Evolutionary conservation across 2,888 invertebrate genomes (phyloP), one percentile per base, ranked within the genome.

Genomic region (Anarsia innoxiella): DNA sequence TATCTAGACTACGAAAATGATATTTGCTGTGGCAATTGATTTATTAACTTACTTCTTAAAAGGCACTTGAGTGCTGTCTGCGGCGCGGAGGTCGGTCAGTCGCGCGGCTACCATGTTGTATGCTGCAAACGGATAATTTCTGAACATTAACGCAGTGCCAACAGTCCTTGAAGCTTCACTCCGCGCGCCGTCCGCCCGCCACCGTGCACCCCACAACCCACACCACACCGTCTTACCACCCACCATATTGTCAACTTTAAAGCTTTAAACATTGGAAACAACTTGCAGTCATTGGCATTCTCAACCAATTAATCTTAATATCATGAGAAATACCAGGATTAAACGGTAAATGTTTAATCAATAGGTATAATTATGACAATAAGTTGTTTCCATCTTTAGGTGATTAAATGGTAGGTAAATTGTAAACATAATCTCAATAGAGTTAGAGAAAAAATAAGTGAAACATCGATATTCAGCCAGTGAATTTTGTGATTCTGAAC

Each of bases 81-180:
- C 95, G 84, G 95, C 95, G 86, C 96, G 92, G 67, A 94, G 90
- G 86, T 96, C 96, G 62, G 95, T 95, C 78, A 96, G 93, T 79
- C 96, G 92, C 90, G 96, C 96, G 86, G 96, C 94, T 89, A 96
- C 96, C 96, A 96, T 95, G 89, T 95, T 96, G 91, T 96, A 96
- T 88, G 95, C 96, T 96, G 92, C 85, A 93, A 93, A 83, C 90
- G 89, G 84, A 89, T 89, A 73, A 89, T 89, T 89, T 89, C 89
- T 89, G 64, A 59, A 77, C 66, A 79, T 85, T 78, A 85, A 80
- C 69, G 82, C 65, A 71, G 80, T 75, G 80, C 54, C 66, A 58
- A 25, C 49, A 38, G 48, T 45, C 44, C 49, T 39, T 42, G 42
- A 36, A 38, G 41, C 46, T 36, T 12, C 36, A 31, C 14, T 38